Conservation (phyloP, 1,140 invertebrate species). For the Cydia pomonella region DNA sequence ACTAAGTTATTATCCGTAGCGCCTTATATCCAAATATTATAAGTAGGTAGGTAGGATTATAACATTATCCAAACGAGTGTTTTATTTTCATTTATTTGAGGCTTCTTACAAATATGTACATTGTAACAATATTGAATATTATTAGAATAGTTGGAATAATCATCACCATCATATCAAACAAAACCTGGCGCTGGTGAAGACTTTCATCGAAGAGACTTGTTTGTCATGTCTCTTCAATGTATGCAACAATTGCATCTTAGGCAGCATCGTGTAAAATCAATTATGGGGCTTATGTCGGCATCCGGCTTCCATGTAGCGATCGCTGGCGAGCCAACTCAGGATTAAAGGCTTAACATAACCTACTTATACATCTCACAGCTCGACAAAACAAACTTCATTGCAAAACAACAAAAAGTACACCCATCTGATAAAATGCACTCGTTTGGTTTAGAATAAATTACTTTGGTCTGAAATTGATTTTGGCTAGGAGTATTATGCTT, state of each 20-base stretch:
- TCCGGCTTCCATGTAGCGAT: conserved; percentile 9
- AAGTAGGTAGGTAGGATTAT: too few species aligned
- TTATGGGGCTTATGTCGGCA: conserved; percentile 11
- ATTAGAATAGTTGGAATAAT: too few species aligned
- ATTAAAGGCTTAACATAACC: conserved; percentile 14
- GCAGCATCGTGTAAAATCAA: conserved; percentile 18
- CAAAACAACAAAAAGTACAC: neutral
- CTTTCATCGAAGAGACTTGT: neutral
- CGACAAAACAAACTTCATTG: neutral
- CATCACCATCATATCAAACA: too few species aligned
- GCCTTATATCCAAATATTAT: too few species aligned
- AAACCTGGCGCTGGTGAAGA: neutral
- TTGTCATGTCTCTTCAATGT: neutral
- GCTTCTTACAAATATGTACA: too few species aligned
- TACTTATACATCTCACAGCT: conserved; percentile 13
- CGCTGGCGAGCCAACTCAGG: conserved; percentile 13
- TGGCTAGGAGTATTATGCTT: too few species aligned
- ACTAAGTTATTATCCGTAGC: too few species aligned
- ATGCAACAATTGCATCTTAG: conserved; percentile 13
- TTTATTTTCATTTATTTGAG: too few species aligned
- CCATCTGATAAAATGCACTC: neutral
- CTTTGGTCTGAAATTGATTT: too few species aligned
- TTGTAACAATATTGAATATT: too few species aligned
- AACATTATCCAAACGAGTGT: too few species aligned
- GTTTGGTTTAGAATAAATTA: too few species aligned